A percentile compares a stretch with the other conserved stretches of the same genome.
These are phyloP conservation scores for Papilio machaon DNA, from an alignment of 1,140 invertebrate genomes.

Conservation along the genomic window DNA sequence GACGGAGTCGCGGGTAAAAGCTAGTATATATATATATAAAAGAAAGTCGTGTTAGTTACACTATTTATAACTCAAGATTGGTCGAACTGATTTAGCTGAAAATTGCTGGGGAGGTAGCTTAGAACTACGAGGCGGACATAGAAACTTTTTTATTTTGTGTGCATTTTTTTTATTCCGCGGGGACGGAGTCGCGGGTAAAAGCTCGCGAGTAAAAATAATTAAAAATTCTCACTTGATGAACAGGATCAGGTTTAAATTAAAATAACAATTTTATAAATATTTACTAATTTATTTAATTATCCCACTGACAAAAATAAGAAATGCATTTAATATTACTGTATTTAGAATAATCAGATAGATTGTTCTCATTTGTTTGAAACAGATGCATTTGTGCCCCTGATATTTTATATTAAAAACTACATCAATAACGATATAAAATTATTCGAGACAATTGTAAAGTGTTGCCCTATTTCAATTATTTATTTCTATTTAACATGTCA, in stretches of 20 bases:
- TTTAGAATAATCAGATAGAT: conserved; percentile 56
- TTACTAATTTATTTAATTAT: conserved; percentile 72
- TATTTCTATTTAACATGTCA: neutral
- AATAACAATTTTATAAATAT: conserved; percentile 70
- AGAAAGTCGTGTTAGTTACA: too few relatives aligned
- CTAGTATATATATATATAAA: too few relatives aligned
- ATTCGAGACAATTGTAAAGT: conserved; percentile 35
- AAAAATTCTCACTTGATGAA: neutral
- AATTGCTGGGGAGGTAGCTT: too few relatives aligned
- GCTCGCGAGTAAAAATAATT: too few relatives aligned
- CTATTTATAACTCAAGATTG: too few relatives aligned
- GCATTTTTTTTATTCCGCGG: too few relatives aligned
- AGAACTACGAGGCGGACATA: too few relatives aligned
- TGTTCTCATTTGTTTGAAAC: conserved; percentile 39
- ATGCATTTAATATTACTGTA: conserved; percentile 79
- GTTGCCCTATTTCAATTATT: conserved; percentile 1
- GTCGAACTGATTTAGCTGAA: too few relatives aligned
- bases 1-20: too few relatives aligned
- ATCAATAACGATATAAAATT: conserved; percentile 12
- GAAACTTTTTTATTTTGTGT: too few relatives aligned
- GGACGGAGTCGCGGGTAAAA: too few relatives aligned
- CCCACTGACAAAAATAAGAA: conserved; percentile 73
- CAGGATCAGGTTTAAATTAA: conserved; percentile 47
- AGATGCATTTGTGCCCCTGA: conserved; percentile 6
- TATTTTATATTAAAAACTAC: neutral